Evolutionary conservation across 2,797 vertebrate genomes (phyloP), one percentile per base, ranked within the genome.

Genomic region (Myotis daubentonii): DNA sequence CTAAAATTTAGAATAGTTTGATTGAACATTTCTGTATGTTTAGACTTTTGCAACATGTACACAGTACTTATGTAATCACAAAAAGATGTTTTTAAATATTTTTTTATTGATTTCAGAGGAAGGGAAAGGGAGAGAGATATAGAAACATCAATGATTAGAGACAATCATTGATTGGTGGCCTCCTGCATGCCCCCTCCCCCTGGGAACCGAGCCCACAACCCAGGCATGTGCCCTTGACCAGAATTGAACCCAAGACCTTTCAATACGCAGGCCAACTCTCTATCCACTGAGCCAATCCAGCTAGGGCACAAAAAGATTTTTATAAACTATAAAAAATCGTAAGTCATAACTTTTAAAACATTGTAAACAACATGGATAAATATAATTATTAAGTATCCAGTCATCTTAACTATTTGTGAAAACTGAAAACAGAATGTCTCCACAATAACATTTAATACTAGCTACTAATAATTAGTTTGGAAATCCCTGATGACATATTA

Each of bases 391-490:
- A 90, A 49, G 12, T 95, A 89, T 30, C 74, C 70, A 66, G 28
- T 68, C 71, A 94, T 87, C 57, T 89, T 53, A 81, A 92, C 30
- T 71, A 80, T 60, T 47, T 81, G 60, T 70, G 23, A 16, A 87
- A 87, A 89, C 8, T 30, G 71, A 95, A 83, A 90, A 66, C 5
- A 84, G 15, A 93, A 60, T 74, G 36, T 65, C 41, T 60, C 65
- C 79, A 91, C 65, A 74, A 72, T 49, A 38, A 87, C 23, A 86
- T 41, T 87, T 91, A 86, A 49, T 70, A 75, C 4, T 41, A 20
- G 36, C 36, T 93, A 94, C 23, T 57, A 85, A n/a, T 41, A 30
- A 55, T 57, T 85, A 82, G 28, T 82, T 36, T 90, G n/a, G 23
- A 93, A 23, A 84, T 66, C 47, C 22, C n/a, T 71, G 65, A 75